These are phyloP conservation scores for Phengaris arion DNA, from an alignment of 2,888 invertebrate genomes.

Conservation along the genomic window DNA sequence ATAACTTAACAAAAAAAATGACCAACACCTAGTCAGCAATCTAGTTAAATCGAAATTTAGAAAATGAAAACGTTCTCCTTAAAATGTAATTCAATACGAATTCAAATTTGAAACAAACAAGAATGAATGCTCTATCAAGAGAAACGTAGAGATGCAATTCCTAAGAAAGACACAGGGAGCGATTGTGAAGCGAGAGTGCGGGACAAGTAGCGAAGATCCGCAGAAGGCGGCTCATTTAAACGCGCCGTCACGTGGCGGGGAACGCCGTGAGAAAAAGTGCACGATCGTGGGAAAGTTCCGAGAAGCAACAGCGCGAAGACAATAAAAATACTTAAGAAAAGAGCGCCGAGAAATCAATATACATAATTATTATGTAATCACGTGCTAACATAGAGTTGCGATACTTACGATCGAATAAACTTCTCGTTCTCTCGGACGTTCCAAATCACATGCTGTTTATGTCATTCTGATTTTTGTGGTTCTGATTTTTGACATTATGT, in stretches of 20 bases:
- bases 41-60: too few species aligned
- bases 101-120: background rate
- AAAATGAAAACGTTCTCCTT: too few species aligned
- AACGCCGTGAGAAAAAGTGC: slow-evolving; percentile 12
- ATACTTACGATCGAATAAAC: too few species aligned
- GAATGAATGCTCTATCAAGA: background rate
- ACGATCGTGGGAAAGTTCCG: slow-evolving; percentile 1
- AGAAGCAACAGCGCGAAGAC: background rate
- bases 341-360: background rate
- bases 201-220: background rate
- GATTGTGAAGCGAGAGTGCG: background rate
- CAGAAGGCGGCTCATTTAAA: background rate
- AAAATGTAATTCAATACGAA: too few species aligned
- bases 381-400: background rate
- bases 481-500: too few species aligned
- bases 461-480: too few species aligned
- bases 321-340: background rate
- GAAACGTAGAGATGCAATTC: background rate
- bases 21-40: too few species aligned
- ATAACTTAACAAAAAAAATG: too few species aligned
- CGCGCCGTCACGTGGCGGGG: background rate
- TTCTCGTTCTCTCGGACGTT: too few species aligned
- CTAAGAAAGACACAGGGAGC: slow-evolving; percentile 15
- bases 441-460: too few species aligned
- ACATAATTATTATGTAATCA: background rate